Conservation (phyloP, 1,140 invertebrate genomes). For the Philopotamus ludificatus region DNA sequence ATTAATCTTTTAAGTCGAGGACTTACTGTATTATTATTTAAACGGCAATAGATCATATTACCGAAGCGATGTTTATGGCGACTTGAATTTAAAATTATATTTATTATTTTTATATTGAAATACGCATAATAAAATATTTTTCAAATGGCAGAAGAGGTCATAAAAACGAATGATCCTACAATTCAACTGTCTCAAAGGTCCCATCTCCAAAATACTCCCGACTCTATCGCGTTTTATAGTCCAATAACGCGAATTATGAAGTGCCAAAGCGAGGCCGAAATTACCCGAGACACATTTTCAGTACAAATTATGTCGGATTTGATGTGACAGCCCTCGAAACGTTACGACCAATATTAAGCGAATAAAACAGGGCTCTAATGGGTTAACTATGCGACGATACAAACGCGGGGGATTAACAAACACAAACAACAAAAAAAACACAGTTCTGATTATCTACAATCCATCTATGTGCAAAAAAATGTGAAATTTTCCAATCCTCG, state of each 20-base stretch:
- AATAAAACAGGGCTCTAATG: conserved; percentile 9
- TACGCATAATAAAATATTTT: too few relatives aligned
- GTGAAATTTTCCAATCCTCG: too few relatives aligned
- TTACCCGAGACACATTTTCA: background rate
- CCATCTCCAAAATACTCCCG: background rate
- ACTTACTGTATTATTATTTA: background rate
- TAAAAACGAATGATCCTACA: background rate
- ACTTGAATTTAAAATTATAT: background rate
- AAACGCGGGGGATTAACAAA: too few relatives aligned
- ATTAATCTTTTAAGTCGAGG: background rate
- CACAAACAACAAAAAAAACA: too few relatives aligned
- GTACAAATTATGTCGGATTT: background rate
- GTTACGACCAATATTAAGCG: conserved; percentile 13
- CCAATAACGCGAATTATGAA: conserved; percentile 20
- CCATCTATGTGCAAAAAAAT: too few relatives aligned
- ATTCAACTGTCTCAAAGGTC: background rate
- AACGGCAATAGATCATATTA: background rate
- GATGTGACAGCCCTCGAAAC: too few relatives aligned
- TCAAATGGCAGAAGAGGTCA: background rate
- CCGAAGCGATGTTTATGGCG: background rate
- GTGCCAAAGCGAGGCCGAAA: background rate
- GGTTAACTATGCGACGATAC: too few relatives aligned
- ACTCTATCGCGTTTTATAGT: conserved; percentile 1
- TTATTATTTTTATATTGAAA: too few relatives aligned
- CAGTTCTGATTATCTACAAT: too few relatives aligned